phyloP scores from a whole-genome alignment of 2,888 invertebrate genomes.

The Didymodactylos carnosus region DNA sequence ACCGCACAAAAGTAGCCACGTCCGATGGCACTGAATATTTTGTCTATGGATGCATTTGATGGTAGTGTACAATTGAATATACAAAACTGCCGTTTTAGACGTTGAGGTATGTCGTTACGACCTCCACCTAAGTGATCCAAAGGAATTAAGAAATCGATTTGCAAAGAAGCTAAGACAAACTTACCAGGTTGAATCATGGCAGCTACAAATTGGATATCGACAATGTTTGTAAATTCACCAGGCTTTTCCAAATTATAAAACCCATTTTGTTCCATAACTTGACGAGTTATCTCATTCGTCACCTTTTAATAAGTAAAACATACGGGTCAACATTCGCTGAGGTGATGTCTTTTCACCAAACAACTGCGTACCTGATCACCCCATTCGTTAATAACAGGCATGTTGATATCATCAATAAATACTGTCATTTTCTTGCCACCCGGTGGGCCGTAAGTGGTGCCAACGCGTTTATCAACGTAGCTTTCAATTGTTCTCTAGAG shows the following conservation, averaged over 20 bases:
- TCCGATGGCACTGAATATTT: constrained; percentile 54
- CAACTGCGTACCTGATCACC: constrained; percentile 51
- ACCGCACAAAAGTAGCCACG: constrained; percentile 31
- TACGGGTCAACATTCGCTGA: too few species aligned
- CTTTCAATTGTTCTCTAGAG: constrained; percentile 75
- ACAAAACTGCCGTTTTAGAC: constrained; percentile 73
- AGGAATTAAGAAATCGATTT: too few species aligned
- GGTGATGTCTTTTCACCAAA: too few species aligned
- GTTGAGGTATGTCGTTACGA: constrained; percentile 75
- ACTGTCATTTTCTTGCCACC: constrained; percentile 76
- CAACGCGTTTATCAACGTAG: constrained; percentile 82
- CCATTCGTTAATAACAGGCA: constrained; percentile 87
- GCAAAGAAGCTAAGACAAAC: too few species aligned
- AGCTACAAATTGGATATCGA: constrained; percentile 72
- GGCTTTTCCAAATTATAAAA: constrained; percentile 91
- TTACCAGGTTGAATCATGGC: constrained; percentile 89
- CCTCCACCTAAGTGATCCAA: too few species aligned
- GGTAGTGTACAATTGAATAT: constrained; percentile 87
- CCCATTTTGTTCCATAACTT: constrained; percentile 90
- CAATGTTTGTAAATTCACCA: constrained; percentile 73
- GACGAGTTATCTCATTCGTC: constrained; percentile 63
- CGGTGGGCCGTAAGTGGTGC: constrained; percentile 78
- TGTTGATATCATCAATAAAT: constrained; percentile 81
- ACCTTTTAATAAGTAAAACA: constrained; percentile 31
- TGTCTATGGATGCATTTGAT: constrained; percentile 69